Conservation (phyloP, 2,113 vertebrate species). For the Microtus oregoni region DNA sequence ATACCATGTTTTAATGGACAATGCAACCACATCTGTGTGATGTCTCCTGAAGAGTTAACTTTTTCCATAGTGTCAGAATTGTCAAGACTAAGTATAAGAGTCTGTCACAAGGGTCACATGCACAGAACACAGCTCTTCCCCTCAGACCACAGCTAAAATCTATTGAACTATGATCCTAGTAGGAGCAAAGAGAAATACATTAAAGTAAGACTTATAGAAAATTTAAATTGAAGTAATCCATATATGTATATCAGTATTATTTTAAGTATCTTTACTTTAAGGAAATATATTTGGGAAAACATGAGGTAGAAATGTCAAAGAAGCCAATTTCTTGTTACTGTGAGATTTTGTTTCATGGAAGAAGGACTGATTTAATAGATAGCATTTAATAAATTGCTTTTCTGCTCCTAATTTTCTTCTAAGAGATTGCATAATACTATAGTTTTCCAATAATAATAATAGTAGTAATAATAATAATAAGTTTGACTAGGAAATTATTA, state of each 20-base stretch:
- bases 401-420: not conserved
- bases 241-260: not conserved
- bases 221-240: not conserved
- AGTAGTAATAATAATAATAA: not conserved
- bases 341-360: not conserved
- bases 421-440: not conserved
- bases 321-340: not conserved
- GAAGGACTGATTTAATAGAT: not conserved
- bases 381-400: not conserved
- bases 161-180: not conserved
- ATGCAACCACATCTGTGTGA: not conserved
- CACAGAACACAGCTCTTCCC: not conserved
- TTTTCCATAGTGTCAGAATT: not conserved
- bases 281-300: not conserved
- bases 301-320: not conserved
- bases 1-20: not conserved
- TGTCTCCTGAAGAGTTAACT: not conserved
- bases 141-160: not conserved
- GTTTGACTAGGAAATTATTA: not conserved
- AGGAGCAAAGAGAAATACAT: not conserved
- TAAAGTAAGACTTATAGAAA: not conserved
- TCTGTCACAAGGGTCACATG: rapidly evolving
- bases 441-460: not conserved
- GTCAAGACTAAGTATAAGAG: not conserved
- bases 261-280: not conserved